Percentiles rank a stretch among this genome's conserved stretches.
These are phyloP conservation scores for Raphicerus campestris DNA, from an alignment of 2,113 vertebrate species.

Conservation along the genomic window DNA sequence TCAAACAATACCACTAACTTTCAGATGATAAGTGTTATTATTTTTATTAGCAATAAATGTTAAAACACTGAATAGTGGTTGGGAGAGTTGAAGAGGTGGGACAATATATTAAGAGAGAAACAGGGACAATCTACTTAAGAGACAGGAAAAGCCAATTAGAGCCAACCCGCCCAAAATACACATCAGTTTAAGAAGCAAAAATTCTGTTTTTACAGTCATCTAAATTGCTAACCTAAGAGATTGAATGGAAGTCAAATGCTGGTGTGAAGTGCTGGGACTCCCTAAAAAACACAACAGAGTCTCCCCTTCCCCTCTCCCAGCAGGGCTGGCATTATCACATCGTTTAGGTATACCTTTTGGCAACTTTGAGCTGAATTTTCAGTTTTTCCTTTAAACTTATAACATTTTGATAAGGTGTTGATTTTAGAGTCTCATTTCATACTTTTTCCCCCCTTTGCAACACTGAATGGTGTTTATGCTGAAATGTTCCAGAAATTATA, in stretches of 20 bases:
- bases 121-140: not conserved
- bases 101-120: not conserved
- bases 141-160: not conserved
- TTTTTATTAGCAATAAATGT: constrained; percentile 68
- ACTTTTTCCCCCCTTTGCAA: not conserved
- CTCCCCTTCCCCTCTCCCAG: not conserved
- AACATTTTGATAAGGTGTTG: constrained; percentile 3
- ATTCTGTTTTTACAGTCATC: not conserved
- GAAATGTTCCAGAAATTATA: not conserved
- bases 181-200: not conserved
- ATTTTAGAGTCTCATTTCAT: not conserved
- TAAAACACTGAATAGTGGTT: constrained; percentile 39
- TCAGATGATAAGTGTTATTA: constrained; percentile 56
- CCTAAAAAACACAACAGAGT: not conserved
- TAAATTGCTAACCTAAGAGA: not conserved
- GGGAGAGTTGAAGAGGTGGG: not conserved
- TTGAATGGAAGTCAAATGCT: not conserved
- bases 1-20: constrained; percentile 48
- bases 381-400: not conserved
- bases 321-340: not conserved
- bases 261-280: not conserved
- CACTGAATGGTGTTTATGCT: not conserved
- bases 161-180: not conserved
- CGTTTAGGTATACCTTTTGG: not conserved
- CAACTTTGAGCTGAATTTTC: not conserved